Conservation (phyloP, 2,113 vertebrate genomes). For the Sakesphorus luctuosus region DNA sequence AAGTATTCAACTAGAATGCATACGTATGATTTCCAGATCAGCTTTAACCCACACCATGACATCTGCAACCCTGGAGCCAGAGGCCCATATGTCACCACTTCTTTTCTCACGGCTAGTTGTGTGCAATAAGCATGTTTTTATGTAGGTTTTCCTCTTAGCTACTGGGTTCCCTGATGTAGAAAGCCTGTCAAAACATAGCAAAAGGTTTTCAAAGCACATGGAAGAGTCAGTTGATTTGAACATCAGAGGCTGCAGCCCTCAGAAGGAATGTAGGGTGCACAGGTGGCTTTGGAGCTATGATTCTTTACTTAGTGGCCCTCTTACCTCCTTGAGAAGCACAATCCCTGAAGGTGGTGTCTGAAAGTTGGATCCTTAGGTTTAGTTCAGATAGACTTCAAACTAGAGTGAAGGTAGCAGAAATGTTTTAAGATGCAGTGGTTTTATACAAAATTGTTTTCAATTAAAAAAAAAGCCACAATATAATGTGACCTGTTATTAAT, state of each 20-base stretch:
- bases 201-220: background rate
- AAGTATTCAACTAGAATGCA: background rate
- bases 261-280: background rate
- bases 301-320: background rate
- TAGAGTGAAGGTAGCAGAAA: background rate
- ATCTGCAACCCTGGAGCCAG: background rate
- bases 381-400: background rate
- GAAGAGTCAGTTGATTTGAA: background rate
- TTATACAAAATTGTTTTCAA: background rate
- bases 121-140: background rate
- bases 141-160: background rate
- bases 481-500: background rate
- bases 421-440: background rate
- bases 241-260: background rate
- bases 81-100: background rate
- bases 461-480: fast-evolving
- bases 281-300: background rate
- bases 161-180: background rate
- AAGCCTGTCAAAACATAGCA: background rate
- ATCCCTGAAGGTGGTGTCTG: background rate
- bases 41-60: background rate
- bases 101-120: background rate
- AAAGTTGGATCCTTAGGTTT: background rate
- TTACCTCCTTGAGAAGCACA: background rate
- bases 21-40: background rate